Base-by-base conservation (phyloP, 2,113 vertebrate genomes). In the Cacatua alba region DNA sequence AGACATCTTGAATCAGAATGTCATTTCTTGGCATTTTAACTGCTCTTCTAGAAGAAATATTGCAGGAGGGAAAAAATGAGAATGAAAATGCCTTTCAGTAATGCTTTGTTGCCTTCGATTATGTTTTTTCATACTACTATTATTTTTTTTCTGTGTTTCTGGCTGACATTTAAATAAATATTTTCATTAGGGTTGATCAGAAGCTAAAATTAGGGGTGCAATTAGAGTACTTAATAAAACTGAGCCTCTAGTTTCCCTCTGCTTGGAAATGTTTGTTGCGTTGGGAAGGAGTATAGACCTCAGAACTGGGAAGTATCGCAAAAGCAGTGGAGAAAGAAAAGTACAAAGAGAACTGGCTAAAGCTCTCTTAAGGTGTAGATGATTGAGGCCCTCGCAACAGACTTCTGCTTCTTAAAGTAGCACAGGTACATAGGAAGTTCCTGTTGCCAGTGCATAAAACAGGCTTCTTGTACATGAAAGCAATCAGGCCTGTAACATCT, bases 1-100 rank as follows among this genome's bases (percentile, higher is more conserved):
- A 89, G 37, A 96, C 25, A 39, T 83, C 55, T 70, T 93, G 70
- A 71, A 65, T 81, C 82, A 88, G 63, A 91, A 74, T 84, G 76
- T 43, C 71, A 77, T 18, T 81, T 79, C 63, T 67, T 91, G 83
- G 48, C 49, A 77, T 92, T 94, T 94, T 76, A 74, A 23, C 52
- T 75, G 31, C 68, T 90, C 31, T 86, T 92, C 53, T 86, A 17
- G 37, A 83, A 79, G 21, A 49, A 94, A 59, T 86, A 25, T 24
- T 86, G 33, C 20, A 39, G 16, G 46, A 2, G 1, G 29, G 17
- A 4, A 13, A 25, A 75, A 68, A 31, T 20, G n/a, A 52, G 43
- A 78, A 41, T n/a, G 10, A 67, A 78, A 94, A 53, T 65, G 14
- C 31, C 31, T 85, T 82, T 84, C 20, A 59, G 3, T 57, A 79